These are phyloP conservation scores for Sapayoa aenigma DNA, from an alignment of 2,113 vertebrate genomes.

Conservation along the genomic window DNA sequence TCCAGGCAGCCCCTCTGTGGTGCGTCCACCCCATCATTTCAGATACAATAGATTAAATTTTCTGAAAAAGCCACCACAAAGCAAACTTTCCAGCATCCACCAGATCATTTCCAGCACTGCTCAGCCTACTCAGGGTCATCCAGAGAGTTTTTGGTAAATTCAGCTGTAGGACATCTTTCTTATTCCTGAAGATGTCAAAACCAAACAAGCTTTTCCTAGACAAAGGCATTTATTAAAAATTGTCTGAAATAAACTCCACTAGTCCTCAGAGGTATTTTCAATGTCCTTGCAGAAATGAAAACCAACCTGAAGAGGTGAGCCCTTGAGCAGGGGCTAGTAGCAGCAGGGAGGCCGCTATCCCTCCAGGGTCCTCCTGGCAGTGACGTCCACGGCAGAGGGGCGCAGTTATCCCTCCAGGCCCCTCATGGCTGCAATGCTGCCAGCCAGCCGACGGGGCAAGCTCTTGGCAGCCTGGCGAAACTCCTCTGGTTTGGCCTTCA, in stretches of 20 bases:
- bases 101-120: not conserved
- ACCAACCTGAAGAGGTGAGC: not conserved
- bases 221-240: not conserved
- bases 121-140: not conserved
- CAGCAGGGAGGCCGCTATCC: constrained; percentile 16
- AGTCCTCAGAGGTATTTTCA: not conserved
- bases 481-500: constrained; percentile 89
- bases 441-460: constrained; percentile 80
- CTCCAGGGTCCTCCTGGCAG: constrained; percentile 60
- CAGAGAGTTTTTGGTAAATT: not conserved
- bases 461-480: constrained; percentile 83
- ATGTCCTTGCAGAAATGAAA: not conserved
- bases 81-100: not conserved
- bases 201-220: not conserved
- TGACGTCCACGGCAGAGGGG: not conserved
- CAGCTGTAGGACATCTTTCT: not conserved
- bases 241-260: not conserved
- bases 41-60: not conserved
- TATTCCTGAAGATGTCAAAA: not conserved
- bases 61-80: not conserved
- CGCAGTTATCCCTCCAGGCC: constrained; percentile 75
- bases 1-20: not conserved
- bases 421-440: constrained; percentile 82
- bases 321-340: rapidly evolving
- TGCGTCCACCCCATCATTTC: not conserved